A percentile compares a stretch with the other conserved stretches of the same genome.
Evolutionary conservation across 2,113 vertebrate genomes (phyloP).

Genomic region (Rhinoptilus africanus): DNA sequence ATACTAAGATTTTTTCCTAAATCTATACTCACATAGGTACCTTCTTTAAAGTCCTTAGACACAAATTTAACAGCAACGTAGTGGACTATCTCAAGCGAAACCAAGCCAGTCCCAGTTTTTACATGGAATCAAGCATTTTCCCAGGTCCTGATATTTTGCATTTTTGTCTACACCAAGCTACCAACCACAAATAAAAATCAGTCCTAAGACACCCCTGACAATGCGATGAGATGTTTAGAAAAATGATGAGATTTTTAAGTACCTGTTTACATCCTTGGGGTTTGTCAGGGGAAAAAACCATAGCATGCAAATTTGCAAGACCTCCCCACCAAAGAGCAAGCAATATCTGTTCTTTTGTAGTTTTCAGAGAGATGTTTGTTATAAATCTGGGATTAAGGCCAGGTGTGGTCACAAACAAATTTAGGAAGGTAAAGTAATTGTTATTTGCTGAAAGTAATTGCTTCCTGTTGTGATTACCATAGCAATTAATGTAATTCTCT

Average conservation of each 20-base stretch:
- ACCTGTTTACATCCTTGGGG: background rate
- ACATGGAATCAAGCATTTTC: background rate
- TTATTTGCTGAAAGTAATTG: slow-evolving; percentile 18
- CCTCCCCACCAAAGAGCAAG: background rate
- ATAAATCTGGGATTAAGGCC: background rate
- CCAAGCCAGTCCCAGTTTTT: background rate
- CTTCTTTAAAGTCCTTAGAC: background rate
- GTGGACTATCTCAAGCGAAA: background rate
- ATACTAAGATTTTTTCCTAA: background rate
- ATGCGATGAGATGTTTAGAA: background rate
- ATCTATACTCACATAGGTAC: background rate
- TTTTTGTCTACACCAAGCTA: background rate
- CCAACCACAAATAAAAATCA: background rate
- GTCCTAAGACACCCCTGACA: background rate
- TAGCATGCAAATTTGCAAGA: background rate
- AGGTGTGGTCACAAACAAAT: background rate
- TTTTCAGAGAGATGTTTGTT: background rate
- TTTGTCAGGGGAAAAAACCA: background rate
- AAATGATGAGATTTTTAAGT: background rate
- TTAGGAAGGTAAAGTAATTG: background rate
- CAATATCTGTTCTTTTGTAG: background rate
- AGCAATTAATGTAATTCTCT: slow-evolving; percentile 28
- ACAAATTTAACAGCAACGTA: background rate
- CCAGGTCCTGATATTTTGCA: background rate
- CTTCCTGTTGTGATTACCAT: slow-evolving; percentile 6